These are phyloP conservation scores for Cephonodes hylas DNA, from an alignment of 2,888 invertebrate genomes.

Conservation along the genomic window DNA sequence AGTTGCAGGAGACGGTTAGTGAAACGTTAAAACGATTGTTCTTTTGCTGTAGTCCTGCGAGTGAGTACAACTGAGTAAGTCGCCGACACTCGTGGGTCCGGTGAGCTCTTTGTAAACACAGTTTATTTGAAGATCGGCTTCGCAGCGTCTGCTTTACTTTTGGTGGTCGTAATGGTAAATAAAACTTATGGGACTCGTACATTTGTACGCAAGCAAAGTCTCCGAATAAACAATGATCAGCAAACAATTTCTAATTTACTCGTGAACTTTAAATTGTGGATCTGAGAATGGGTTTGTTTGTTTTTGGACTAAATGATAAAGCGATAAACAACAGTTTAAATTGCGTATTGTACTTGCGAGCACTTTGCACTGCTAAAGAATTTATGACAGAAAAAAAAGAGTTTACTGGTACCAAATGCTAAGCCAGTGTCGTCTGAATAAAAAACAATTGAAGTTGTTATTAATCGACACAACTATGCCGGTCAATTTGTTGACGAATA, in stretches of 20 bases:
- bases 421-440: too few species aligned
- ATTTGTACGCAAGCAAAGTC: background rate
- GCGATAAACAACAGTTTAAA: background rate
- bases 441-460: too few species aligned
- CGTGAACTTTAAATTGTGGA: background rate
- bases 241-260: background rate
- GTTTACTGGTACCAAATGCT: too few species aligned
- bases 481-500: too few species aligned
- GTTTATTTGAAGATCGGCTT: conserved; percentile 43
- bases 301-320: background rate
- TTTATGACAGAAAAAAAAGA: too few species aligned
- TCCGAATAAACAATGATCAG: background rate
- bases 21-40: conserved; percentile 59
- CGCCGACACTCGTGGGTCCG: conserved; percentile 40
- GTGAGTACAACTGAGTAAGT: conserved; percentile 45
- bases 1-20: conserved; percentile 33
- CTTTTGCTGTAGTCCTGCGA: conserved; percentile 59
- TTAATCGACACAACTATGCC: too few species aligned
- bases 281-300: background rate
- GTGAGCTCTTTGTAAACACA: conserved; percentile 60
- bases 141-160: conserved; percentile 49
- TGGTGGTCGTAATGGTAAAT: conserved; percentile 23
- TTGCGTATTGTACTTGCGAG: too few species aligned
- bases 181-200: background rate
- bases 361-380: too few species aligned